A percentile compares a stretch with the other conserved stretches of the same genome.
These are phyloP conservation scores for Archocentrus centrarchus DNA, from an alignment of 2,113 vertebrate genomes.

Conservation along the genomic window DNA sequence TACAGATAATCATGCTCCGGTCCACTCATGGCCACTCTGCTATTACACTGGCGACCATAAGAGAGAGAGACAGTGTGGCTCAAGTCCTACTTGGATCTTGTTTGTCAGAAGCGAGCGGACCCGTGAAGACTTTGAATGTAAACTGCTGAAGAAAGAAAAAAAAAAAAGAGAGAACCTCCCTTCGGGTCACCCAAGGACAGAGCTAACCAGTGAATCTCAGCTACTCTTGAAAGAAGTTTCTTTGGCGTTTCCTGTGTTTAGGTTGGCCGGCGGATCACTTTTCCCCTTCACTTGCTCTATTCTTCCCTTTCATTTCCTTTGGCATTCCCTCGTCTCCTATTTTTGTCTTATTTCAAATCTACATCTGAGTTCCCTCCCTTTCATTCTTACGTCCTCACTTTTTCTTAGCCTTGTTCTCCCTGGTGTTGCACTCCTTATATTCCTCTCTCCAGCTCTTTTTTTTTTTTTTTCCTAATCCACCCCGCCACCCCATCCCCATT, in stretches of 20 bases:
- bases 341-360: slow-evolving; percentile 32
- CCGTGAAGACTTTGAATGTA: not conserved
- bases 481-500: not conserved
- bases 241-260: slow-evolving; percentile 55
- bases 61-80: fast-evolving
- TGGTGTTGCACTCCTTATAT: not conserved
- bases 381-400: not conserved
- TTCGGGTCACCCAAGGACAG: not conserved
- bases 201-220: not conserved
- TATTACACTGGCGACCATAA: fast-evolving
- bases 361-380: not conserved
- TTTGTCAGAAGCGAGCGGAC: not conserved
- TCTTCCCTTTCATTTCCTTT: slow-evolving; percentile 36
- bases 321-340: slow-evolving; percentile 28
- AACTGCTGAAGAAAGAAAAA: not conserved
- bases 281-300: not conserved
- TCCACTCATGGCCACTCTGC: not conserved
- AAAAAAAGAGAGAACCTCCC: not conserved
- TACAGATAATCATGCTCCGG: not conserved
- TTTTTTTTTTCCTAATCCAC: not conserved
- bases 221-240: slow-evolving; percentile 10
- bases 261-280: slow-evolving; percentile 29
- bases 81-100: not conserved
- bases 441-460: not conserved
- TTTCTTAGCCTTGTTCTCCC: not conserved